These are phyloP conservation scores for Caloenas nicobarica DNA, from an alignment of 2,113 vertebrate species.

Conservation along the genomic window DNA sequence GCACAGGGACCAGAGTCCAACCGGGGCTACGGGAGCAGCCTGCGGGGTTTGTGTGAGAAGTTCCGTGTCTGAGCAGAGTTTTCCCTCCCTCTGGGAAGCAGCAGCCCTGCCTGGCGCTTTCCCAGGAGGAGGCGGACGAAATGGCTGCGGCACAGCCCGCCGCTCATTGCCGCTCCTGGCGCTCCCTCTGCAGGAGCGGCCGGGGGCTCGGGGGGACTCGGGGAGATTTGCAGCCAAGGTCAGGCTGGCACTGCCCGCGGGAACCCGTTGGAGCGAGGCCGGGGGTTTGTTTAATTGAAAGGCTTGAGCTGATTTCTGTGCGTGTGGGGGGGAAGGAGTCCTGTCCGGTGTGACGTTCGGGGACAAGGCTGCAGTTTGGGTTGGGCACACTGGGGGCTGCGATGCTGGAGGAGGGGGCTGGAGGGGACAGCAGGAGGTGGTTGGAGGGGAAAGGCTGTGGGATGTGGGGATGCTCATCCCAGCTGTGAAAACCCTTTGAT, in stretches of 20 bases:
- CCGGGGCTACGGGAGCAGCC: background rate
- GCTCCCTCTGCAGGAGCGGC: constrained; percentile 56
- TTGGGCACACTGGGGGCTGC: background rate
- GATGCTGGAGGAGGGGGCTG: background rate
- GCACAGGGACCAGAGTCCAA: background rate
- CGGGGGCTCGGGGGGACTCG: background rate
- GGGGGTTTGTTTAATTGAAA: rapidly evolving
- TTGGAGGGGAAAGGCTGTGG: background rate
- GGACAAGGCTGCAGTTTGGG: background rate
- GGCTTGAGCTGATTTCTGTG: background rate
- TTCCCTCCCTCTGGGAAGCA: background rate
- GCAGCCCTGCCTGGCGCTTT: background rate
- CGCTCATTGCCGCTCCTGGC: constrained; percentile 6
- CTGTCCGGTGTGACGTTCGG: rapidly evolving
- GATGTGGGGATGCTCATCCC: background rate
- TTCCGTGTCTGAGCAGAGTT: background rate
- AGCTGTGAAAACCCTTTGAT: background rate
- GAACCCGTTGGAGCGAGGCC: background rate
- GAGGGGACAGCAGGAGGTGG: background rate
- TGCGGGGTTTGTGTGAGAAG: background rate
- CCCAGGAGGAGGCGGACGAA: background rate
- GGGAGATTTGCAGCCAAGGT: background rate
- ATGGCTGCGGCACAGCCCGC: background rate
- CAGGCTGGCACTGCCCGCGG: background rate
- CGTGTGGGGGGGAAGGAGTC: rapidly evolving